These are phyloP conservation scores for Umimayanthus chanpuru DNA, from an alignment of 92 coral and sea anemone genomes.

Conservation along the genomic window DNA sequence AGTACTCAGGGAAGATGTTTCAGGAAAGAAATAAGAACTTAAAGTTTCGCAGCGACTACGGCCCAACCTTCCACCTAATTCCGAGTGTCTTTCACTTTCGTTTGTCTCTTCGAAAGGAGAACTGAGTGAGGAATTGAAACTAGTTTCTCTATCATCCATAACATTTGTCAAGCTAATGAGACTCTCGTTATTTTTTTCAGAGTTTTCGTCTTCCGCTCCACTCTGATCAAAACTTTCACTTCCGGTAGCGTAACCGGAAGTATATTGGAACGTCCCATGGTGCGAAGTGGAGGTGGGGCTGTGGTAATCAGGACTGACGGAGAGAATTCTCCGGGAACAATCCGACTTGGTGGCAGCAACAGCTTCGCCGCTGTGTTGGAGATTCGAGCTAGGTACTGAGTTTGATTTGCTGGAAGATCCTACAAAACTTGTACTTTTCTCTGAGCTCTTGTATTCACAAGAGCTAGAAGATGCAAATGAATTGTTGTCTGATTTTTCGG, in stretches of 20 bases:
- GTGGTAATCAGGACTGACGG: background rate
- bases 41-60: slow-evolving; percentile 40
- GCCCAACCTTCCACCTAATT: background rate
- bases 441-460: background rate
- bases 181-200: slow-evolving; percentile 5
- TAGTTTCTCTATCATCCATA: slow-evolving; percentile 15
- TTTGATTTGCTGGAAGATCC: background rate
- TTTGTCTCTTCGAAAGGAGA: background rate
- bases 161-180: background rate
- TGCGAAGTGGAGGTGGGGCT: slow-evolving; percentile 8
- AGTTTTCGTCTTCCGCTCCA: slow-evolving; percentile 17
- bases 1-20: slow-evolving; percentile 8
- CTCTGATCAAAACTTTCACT: slow-evolving; percentile 39
- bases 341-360: background rate
- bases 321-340: background rate
- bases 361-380: background rate
- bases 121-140: slow-evolving; percentile 13
- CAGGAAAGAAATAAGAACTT: slow-evolving; percentile 8
- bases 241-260: slow-evolving; percentile 62
- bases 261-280: slow-evolving; percentile 14
- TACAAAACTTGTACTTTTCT: background rate
- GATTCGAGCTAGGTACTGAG: background rate
- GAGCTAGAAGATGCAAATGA: background rate
- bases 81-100: background rate
- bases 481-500: background rate